Base-by-base conservation (phyloP, 2,888 invertebrate genomes). In the Polyommatus icarus region DNA sequence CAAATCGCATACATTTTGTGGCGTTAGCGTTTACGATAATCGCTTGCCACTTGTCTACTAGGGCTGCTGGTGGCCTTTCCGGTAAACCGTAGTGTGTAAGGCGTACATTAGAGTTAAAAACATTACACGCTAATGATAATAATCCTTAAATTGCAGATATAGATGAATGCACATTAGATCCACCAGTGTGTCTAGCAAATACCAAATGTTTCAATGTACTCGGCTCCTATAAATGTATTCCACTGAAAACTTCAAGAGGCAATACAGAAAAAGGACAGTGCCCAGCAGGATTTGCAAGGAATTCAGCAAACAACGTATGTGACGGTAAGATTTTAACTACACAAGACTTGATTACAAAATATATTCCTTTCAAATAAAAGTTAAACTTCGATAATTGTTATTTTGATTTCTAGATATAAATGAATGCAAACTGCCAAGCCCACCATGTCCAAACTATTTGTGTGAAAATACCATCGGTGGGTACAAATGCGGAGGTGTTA, bases 121-220 rank as follows among this genome's bases (percentile, higher is more conserved):
- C 15, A 29, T 29, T 15, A 24, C 15, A 4, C 3, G 24, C 32
- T 71, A n/a, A 57, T 59, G 12, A 57, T 32, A 46, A 32, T 18
- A 72, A 71, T 59, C 61, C 24, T 76, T 76, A 71, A 57, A 6
- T 67, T 67, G 67, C 24, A 97, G 98, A 98, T 87, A 95, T 97
- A 79, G 95, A 98, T 86, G 98, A 98, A 86, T 98, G 98, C 84
- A 86, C 89, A 5, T 91, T 95, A 32, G 95, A 95, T 18, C 87
- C 93, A 5, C 93, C 96, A 75, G 88, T 94, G 0, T 97, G 97
- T 83, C 93, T 94, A 0, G 84, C 91, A 0, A 91, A 93, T 20
- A 95, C 95, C n/a, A 87, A 94, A 36, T 97, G 96, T 83, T 90
- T 95, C 76, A 97, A 97, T 85, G 94, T 96, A 78, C 94, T 95